Evolutionary conservation across 1,140 invertebrate species (phyloP).

Genomic region (Psilanteris sp.): DNA sequence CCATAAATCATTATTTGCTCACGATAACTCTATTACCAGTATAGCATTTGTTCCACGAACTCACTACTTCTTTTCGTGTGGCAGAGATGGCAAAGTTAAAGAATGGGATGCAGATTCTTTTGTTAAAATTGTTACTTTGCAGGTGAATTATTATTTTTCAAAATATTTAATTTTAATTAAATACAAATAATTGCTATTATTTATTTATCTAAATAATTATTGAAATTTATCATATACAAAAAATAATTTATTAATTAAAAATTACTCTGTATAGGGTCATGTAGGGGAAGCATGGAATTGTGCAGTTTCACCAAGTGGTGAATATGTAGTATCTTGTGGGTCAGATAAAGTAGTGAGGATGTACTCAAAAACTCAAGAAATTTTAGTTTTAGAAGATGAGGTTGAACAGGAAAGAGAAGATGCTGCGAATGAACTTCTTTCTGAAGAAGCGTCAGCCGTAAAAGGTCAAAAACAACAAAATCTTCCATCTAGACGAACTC

Average conservation of each 20-base stretch:
- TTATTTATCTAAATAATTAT: no score
- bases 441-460: constrained; percentile 85
- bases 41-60: constrained; percentile 94
- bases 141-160: constrained; percentile 75
- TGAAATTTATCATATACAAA: no score
- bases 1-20: constrained; percentile 92
- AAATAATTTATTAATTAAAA: no score
- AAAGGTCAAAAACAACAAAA: constrained; percentile 86
- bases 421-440: constrained; percentile 86
- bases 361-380: constrained; percentile 92
- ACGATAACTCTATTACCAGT: constrained; percentile 95
- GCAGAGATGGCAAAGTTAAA: constrained; percentile 96
- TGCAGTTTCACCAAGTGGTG: constrained; percentile 89
- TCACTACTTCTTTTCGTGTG: constrained; percentile 95
- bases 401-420: constrained; percentile 90
- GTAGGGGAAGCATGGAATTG: constrained; percentile 88
- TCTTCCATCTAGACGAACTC: constrained; percentile 93
- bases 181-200: no score
- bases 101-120: constrained; percentile 98
- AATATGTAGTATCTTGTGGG: constrained; percentile 90
- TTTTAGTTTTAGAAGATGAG: constrained; percentile 94
- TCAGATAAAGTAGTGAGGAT: constrained; percentile 93
- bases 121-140: constrained; percentile 93
- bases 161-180: neutral
- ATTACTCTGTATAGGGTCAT: constrained; percentile 83